Base-by-base conservation (phyloP, 2,113 vertebrate species). In the Amphiprion percula region DNA sequence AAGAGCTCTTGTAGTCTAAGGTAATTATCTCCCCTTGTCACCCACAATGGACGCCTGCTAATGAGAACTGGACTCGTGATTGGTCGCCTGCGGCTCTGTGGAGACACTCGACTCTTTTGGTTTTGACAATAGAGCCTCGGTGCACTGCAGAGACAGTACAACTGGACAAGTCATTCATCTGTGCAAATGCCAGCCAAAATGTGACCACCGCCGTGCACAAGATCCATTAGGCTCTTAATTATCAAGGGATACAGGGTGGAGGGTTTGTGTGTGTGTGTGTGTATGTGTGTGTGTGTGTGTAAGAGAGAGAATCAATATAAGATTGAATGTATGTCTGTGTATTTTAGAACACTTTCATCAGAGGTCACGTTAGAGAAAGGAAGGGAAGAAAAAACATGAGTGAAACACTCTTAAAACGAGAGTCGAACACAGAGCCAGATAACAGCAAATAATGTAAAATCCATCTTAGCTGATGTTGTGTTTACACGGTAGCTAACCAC, bases 121-220 rank as follows among this genome's bases (percentile, higher is more conserved):
- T 96, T 95, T 94, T 95, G 96, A 97, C 96, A 97, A 96, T 95
- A 94, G 78, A 95, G 94, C 93, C 93, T 95, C 91, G 94, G 95
- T 95, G 94, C 96, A 94, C 96, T 93, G 91, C 95, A 96, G 96
- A 97, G 93, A 88, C 9, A 78, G 68, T 95, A 93, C 93, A 95
- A 95, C 94, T 94, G 96, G 95, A 97, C 95, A 95, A 96, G 96
- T 97, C 96, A 96, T 97, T 97, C 96, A 97, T 96, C 95, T 95
- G 95, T 96, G 95, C 94, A 97, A 97, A 97, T 98, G 95, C 95
- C 96, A 97, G 95, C 95, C 91, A 96, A 95, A 73, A 96, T 95
- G 74, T 94, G 95, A 95, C 96, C 95, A 94, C 15, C 53, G 28
- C 46, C 91, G 91, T 94, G 95, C 94, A 12, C 77, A 69, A 49